Conservation (phyloP, 1,140 invertebrate genomes). For the Pissodes strobi region DNA sequence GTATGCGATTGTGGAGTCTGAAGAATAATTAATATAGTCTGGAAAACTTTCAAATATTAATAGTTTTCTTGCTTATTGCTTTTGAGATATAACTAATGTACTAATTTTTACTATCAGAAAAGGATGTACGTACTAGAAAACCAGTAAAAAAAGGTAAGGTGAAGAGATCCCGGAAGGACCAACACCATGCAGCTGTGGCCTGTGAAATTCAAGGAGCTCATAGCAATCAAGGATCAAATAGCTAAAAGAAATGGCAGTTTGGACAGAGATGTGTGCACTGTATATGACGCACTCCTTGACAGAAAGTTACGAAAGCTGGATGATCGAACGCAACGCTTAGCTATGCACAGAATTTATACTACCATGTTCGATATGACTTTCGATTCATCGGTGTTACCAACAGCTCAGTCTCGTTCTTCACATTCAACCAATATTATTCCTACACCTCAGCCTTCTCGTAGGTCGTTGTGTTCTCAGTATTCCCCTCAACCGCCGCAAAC, state of each 20-base stretch:
- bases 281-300: no score
- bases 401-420: neutral
- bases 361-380: no score
- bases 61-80: neutral
- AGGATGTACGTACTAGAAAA: no score
- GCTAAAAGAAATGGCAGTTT: no score
- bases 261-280: neutral
- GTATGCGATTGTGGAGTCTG: neutral
- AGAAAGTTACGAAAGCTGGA: no score
- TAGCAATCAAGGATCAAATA: neutral
- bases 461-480: neutral
- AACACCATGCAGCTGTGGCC: no score
- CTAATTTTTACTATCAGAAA: no score
- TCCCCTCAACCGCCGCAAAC: neutral
- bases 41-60: neutral
- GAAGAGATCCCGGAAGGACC: neutral
- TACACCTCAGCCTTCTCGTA: neutral
- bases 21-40: neutral
- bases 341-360: neutral
- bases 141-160: neutral
- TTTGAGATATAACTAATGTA: no score
- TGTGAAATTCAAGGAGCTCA: neutral
- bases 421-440: neutral
- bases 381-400: no score
- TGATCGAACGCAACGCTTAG: no score